These are phyloP conservation scores for Caenorhabditis remanei DNA, from an alignment of 1,140 invertebrate genomes.

Conservation along the genomic window DNA sequence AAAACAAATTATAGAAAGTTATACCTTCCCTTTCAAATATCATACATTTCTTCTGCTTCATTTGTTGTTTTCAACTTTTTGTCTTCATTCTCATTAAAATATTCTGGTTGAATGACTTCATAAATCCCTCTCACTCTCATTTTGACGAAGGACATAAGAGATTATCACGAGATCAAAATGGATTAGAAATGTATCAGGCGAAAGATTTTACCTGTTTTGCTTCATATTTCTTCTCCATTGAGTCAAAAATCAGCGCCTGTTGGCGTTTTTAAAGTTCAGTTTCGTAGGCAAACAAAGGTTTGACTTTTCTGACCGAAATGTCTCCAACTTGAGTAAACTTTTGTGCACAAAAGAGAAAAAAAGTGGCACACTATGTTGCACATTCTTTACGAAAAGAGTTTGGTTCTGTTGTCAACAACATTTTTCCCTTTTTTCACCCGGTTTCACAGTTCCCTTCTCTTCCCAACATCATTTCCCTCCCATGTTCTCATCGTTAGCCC, in stretches of 20 bases:
- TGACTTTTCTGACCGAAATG: constrained; percentile 32
- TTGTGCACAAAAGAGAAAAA: constrained; percentile 5
- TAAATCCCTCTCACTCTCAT: too few species aligned
- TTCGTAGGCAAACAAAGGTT: background rate
- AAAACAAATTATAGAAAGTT: too few species aligned
- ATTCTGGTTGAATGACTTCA: background rate
- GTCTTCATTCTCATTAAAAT: background rate
- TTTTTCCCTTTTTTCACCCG: background rate
- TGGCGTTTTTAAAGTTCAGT: constrained; percentile 33
- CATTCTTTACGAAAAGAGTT: background rate
- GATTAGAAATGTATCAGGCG: too few species aligned
- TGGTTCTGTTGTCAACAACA: too few species aligned
- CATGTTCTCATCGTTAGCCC: constrained; percentile 10
- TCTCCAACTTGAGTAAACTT: constrained; percentile 47
- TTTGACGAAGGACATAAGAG: too few species aligned
- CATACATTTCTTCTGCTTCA: background rate
- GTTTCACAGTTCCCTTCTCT: background rate
- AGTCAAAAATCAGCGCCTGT: background rate
- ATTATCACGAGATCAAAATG: too few species aligned
- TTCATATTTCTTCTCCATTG: background rate
- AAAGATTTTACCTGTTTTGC: too few species aligned
- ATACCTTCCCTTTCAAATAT: background rate
- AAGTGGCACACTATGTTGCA: background rate
- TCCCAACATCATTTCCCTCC: background rate
- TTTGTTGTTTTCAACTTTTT: background rate